Base-by-base conservation (phyloP, 2,888 invertebrate species). In the Ctena decussata region DNA sequence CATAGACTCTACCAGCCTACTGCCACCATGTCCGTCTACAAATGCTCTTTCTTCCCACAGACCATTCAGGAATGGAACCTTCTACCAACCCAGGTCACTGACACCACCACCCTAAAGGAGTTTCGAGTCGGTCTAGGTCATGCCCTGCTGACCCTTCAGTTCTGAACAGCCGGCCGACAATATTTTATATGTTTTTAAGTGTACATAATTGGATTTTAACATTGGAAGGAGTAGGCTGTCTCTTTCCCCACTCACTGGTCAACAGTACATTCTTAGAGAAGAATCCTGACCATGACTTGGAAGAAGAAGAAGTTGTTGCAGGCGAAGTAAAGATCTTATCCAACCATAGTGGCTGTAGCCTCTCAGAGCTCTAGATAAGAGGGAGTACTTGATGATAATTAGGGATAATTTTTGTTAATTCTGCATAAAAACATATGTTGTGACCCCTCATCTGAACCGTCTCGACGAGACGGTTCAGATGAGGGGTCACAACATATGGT, bases 261-360 rank as follows among this genome's bases (percentile, higher is more conserved):
- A 60, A 60, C 27, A 60, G 60, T 60, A 60, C 60, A 60, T 60
- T 60, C 60, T 60, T 60, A 18, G 3, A 60, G 27, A 60, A 60
- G 60, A 60, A n/a, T n/a, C n/a, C n/a, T n/a, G n/a, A n/a, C n/a
- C n/a, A n/a, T n/a, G n/a, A n/a, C n/a, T n/a, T n/a, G 60, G 60
- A 60, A 60, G 60, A 30, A 60, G 60, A 60, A 60, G 60, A 53
- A 53, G 53, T 41, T 6, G 41, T n/a, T n/a, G n/a, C n/a, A n/a
- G n/a, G n/a, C n/a, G n/a, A n/a, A n/a, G n/a, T n/a, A n/a, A n/a
- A n/a, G n/a, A n/a, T n/a, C n/a, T n/a, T n/a, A n/a, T n/a, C n/a
- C n/a, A n/a, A n/a, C n/a, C n/a, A n/a, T n/a, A n/a, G n/a, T n/a
- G n/a, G n/a, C n/a, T n/a, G n/a, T n/a, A n/a, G n/a, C n/a, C n/a